Percentiles rank a stretch among this genome's conserved stretches.
These are phyloP conservation scores for Isaurus tuberculatus DNA, from an alignment of 92 coral and sea anemone species.

Conservation along the genomic window DNA sequence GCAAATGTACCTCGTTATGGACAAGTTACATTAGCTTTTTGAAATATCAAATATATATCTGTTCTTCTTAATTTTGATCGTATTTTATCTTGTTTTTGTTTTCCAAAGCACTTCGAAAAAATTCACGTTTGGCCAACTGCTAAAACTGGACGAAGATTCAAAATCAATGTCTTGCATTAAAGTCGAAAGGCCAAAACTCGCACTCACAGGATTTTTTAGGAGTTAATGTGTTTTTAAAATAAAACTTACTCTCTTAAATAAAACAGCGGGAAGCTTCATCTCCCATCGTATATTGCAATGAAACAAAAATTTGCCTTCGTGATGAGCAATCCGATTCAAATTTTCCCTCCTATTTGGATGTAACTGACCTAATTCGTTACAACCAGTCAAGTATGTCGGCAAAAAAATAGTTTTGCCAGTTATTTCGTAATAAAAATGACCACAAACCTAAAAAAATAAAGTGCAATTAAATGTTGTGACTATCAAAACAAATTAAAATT, in stretches of 20 bases:
- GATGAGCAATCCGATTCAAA: conserved; percentile 12
- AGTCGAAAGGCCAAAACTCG: not conserved
- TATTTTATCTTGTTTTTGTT: not conserved
- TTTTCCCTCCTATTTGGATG: conserved; percentile 28
- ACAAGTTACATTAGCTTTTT: not conserved
- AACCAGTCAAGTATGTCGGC: conserved; percentile 29
- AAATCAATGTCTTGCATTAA: not conserved
- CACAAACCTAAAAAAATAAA: conserved; percentile 3
- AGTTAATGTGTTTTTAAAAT: conserved; percentile 1
- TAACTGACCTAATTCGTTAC: not conserved
- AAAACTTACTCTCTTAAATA: no score
- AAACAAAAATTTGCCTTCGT: conserved; percentile 15
- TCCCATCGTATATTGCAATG: not conserved
- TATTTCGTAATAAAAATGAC: conserved; percentile 10
- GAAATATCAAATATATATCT: not conserved
- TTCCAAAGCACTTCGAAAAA: not conserved
- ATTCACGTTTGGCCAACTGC: not conserved
- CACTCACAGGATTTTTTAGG: not conserved
- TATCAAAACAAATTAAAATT: conserved; percentile 2
- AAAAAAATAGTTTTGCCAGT: not conserved
- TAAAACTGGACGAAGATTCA: not conserved
- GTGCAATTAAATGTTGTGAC: not conserved
- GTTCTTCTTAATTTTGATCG: not conserved
- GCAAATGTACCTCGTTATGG: no score
- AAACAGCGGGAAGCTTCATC: conserved; percentile 10